Evolutionary conservation across 2,113 vertebrate species (phyloP).

Genomic region (Silurus asotus): DNA sequence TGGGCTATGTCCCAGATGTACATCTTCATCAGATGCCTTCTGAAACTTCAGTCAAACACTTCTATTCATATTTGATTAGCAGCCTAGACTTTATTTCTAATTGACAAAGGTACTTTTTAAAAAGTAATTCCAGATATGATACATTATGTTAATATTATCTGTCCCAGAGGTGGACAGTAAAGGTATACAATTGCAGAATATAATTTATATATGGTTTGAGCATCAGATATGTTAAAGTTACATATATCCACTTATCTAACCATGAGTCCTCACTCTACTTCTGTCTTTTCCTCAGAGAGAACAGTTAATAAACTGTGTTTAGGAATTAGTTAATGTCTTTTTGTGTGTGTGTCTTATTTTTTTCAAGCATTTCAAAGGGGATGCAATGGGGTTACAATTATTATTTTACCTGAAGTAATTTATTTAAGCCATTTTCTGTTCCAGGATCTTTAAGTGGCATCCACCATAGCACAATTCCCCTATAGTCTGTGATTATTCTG

Average conservation of each 20-base stretch:
- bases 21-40: background rate
- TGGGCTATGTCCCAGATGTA: background rate
- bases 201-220: no score
- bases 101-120: background rate
- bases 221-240: background rate
- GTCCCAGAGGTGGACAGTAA: background rate
- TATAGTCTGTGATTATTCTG: background rate
- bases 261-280: background rate
- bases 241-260: background rate
- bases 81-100: background rate
- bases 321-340: background rate
- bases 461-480: background rate
- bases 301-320: background rate
- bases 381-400: background rate
- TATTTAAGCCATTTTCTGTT: no score
- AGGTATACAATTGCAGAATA: background rate
- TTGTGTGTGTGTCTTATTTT: background rate
- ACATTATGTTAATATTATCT: background rate
- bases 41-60: background rate
- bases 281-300: background rate
- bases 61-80: background rate
- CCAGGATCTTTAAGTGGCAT: background rate
- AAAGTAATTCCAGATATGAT: background rate
- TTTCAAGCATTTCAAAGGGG: no score
- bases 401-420: background rate